Base-by-base conservation (phyloP, 2,113 vertebrate species). In the Amblyopsis rosae region DNA sequence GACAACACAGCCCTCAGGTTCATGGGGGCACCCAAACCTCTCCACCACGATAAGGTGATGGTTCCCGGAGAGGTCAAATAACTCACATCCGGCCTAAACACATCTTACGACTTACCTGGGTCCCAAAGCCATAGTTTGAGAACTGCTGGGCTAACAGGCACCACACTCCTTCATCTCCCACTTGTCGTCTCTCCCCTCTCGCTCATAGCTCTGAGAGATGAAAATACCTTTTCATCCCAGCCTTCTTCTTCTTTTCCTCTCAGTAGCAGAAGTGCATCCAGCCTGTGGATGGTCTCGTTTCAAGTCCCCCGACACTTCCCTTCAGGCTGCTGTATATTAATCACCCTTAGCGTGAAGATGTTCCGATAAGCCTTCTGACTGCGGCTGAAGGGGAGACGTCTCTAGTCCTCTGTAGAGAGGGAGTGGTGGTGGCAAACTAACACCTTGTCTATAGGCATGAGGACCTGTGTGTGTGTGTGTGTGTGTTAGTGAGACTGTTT, bases 151-250 rank as follows among this genome's bases (percentile, higher is more conserved):
- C 51, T 75, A 72, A 78, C 65, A 59, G 13, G 62, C 64, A 48
- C 47, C 61, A 9, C 17, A 57, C 59, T 45, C 41, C n/a, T 33
- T 60, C 58, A 41, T 60, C 58, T 41, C 17, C 45, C n/a, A 47
- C 60, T 41, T 41, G 35, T 41, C 35, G 35, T 41, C 35, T 41
- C 35, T 41, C 4, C 35, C 35, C 35, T 41, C 35, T 41, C 17
- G 41, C 60, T 17, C n/a, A 35, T 62, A 10, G 48, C 46, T 75
- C 69, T 51, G 62, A 62, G 69, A 65, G 69, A 65, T 72, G 56
- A 75, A 75, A 66, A 26, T 53, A 59, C 70, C 69, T 73, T 71
- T 71, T 62, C 73, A 62, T 83, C 67, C 0, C 47, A 26, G 26
- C 26, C 35, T 13, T 69, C 68, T 53, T 64, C 51, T 77, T 73